These are phyloP conservation scores for Ciconia boyciana DNA, from an alignment of 2,113 vertebrate genomes.

Conservation along the genomic window DNA sequence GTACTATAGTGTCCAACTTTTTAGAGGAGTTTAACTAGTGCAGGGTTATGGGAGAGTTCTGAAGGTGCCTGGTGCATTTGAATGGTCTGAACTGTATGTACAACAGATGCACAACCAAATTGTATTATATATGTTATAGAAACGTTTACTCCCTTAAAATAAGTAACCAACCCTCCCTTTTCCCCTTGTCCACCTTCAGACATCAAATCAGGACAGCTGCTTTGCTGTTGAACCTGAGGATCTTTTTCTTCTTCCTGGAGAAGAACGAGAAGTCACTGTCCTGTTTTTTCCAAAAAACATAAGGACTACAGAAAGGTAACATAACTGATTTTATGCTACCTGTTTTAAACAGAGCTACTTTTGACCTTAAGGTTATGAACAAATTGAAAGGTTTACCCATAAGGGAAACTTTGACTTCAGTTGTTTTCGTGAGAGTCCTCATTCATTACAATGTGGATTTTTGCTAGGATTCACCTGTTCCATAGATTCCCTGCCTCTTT, in stretches of 20 bases:
- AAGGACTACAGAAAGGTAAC: conserved; percentile 80
- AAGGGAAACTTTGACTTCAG: neutral
- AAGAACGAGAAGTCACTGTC: conserved; percentile 78
- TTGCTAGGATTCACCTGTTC: neutral
- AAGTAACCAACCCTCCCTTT: neutral
- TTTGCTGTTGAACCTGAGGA: conserved; percentile 85
- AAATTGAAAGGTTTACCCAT: neutral
- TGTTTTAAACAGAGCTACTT: neutral
- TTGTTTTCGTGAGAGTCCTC: neutral
- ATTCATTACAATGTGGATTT: neutral
- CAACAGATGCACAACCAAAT: neutral
- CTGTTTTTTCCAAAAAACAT: conserved; percentile 77
- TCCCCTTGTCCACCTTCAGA: conserved; percentile 58
- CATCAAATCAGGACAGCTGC: conserved; percentile 65
- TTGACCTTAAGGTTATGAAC: neutral
- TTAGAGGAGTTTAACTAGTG: neutral
- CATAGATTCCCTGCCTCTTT: neutral
- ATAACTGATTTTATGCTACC: neutral
- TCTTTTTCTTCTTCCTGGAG: conserved; percentile 81
- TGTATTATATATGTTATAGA: neutral
- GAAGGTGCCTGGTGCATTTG: neutral
- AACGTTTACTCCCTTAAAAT: neutral
- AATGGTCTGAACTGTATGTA: neutral
- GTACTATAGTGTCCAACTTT: neutral
- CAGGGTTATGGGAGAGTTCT: neutral